Conservation (phyloP, 1,140 invertebrate species). For the Leguminivora glycinivorella region DNA sequence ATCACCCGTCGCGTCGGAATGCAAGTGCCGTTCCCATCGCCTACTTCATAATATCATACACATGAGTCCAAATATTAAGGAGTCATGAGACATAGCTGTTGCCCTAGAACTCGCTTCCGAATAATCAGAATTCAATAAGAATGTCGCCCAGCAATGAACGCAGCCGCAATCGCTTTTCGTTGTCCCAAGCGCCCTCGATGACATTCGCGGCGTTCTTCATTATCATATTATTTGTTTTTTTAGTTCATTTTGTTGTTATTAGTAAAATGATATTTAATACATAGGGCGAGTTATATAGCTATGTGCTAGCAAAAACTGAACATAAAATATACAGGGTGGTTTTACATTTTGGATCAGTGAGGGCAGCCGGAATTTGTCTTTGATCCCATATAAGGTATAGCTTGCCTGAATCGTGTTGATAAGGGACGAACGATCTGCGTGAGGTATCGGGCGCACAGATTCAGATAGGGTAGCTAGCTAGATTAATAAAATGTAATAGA, state of each 20-base stretch:
- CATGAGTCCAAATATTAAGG: background rate
- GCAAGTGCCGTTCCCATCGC: background rate
- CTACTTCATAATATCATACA: background rate
- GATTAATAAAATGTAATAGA: too few species aligned
- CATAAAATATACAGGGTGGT: too few species aligned
- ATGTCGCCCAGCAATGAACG: background rate
- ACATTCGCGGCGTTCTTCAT: background rate
- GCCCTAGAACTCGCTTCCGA: background rate
- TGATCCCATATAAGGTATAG: too few species aligned
- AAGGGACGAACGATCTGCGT: too few species aligned
- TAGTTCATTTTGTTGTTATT: background rate
- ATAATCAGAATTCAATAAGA: too few species aligned
- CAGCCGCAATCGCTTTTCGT: background rate
- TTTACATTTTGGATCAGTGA: too few species aligned
- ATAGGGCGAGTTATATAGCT: too few species aligned
- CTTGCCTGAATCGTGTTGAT: too few species aligned
- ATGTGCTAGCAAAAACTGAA: too few species aligned
- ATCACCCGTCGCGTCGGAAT: background rate
- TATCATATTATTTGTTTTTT: background rate
- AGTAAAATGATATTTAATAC: background rate
- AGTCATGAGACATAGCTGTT: background rate
- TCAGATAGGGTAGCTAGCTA: too few species aligned
- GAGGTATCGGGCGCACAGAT: too few species aligned
- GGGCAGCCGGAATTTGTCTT: too few species aligned
- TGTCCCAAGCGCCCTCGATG: background rate